phyloP scores from a whole-genome alignment of 2,888 invertebrate species.

The Stenchaetothrips biformis region DNA sequence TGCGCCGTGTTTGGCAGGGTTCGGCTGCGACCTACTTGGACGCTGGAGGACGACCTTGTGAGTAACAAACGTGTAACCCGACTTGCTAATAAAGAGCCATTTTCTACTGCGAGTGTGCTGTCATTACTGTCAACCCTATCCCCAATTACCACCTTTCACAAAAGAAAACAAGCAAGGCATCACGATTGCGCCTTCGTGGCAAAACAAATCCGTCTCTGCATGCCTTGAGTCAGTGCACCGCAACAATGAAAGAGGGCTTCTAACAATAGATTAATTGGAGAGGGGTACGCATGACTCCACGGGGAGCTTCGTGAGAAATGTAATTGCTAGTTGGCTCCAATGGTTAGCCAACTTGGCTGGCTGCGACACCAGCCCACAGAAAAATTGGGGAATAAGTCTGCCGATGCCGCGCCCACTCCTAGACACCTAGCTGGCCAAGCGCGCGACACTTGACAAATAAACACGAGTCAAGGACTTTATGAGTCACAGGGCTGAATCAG shows the following conservation, averaged over 20 bases:
- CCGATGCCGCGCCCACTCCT: not conserved
- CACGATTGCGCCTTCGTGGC: not conserved
- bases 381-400: slow-evolving; percentile 1
- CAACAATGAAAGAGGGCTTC: not conserved
- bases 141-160: no score
- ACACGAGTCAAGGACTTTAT: not conserved
- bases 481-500: not conserved
- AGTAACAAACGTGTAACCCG: no score
- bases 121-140: no score
- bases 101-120: no score
- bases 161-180: not conserved
- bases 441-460: slow-evolving; percentile 1
- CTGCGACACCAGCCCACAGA: not conserved
- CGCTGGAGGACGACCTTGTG: no score
- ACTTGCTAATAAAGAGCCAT: no score
- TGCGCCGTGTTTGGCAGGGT: no score
- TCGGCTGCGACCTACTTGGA: no score
- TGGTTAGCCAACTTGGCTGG: not conserved
- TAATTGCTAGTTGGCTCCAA: not conserved
- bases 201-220: not conserved
- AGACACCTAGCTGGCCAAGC: not conserved
- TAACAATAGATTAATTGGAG: slow-evolving; percentile 1
- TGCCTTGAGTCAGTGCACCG: not conserved
- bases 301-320: not conserved
- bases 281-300: not conserved